Evolutionary conservation across 2,888 invertebrate genomes (phyloP), one percentile per base, ranked within the genome.

Genomic region (Nebria salina): DNA sequence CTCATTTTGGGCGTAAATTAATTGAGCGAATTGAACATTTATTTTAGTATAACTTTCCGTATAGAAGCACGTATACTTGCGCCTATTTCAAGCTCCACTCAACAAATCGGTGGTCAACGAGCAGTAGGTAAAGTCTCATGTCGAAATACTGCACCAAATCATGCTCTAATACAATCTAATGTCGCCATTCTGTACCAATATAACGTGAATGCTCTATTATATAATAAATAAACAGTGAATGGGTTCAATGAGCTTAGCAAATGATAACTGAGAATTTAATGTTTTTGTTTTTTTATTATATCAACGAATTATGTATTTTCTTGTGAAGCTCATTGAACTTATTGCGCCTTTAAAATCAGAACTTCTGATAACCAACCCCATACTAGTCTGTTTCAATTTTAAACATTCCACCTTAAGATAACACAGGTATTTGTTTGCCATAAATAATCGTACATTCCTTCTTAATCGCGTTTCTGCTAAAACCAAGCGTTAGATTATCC

Each of bases 121-220:
- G 20, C 20, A 20, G 20, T 20, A 20, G 34, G 34, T 13, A 54
- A 54, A 13, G 13, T 54, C 7, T 54, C 13, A 54, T 54, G 54
- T 13, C 54, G 8, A 54, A 13, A 54, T 7, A 54, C 7, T 54
- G 54, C 7, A 54, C 54, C 54, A 13, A 11, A 54, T 8, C 8
- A 54, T 54, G 7, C 8, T 13, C 54, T 54, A 54, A 54, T 54
- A 54, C 54, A 54, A 54, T 54, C 54, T 54, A 54, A 54, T 54
- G 54, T 11, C 13, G 54, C 54, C 54, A 54, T 54, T 54, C 54
- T 54, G 8, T 54, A 54, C 54, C 54, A 54, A 54, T 54, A 54
- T 54, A 54, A 54, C 54, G 54, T 54, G 54, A 54, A 54, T 54
- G 54, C 54, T 54, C 54, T 54, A 54, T 54, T 54, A 54, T 54